Conservation (phyloP, 2,888 invertebrate species). For the Synanthedon tipuliformis region DNA sequence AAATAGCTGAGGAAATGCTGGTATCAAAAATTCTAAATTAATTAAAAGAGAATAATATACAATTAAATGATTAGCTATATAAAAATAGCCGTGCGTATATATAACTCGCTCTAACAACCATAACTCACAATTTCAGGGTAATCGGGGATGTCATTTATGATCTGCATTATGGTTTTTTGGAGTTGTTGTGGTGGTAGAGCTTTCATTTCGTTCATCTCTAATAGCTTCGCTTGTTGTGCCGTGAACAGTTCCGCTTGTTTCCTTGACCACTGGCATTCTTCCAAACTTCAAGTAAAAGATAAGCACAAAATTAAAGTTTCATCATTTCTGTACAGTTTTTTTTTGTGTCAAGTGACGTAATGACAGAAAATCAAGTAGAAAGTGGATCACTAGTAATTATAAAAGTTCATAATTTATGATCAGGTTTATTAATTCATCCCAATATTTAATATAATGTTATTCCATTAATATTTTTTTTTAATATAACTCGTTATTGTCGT, state of each 20-base stretch:
- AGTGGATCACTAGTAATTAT: too few species aligned
- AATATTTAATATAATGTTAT: too few species aligned
- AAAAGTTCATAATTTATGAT: too few species aligned
- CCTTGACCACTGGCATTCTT: slow-evolving; percentile 82
- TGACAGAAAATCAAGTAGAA: too few species aligned
- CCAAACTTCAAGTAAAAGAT: slow-evolving; percentile 36
- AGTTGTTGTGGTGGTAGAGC: slow-evolving; percentile 82
- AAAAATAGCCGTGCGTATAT: too few species aligned
- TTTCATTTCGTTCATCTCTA: slow-evolving; percentile 84
- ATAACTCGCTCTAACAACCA: not conserved
- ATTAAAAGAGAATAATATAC: not conserved
- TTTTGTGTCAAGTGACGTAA: too few species aligned
- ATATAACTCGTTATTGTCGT: too few species aligned
- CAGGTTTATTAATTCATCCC: too few species aligned
- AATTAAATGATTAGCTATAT: not conserved
- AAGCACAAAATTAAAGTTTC: too few species aligned
- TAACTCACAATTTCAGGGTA: slow-evolving; percentile 83
- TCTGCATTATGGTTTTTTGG: slow-evolving; percentile 78
- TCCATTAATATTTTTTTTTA: too few species aligned
- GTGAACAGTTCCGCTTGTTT: slow-evolving; percentile 91
- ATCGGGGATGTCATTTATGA: slow-evolving; percentile 81
- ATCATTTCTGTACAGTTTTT: too few species aligned
- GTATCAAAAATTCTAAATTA: slow-evolving; percentile 22
- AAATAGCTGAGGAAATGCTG: slow-evolving; percentile 92
- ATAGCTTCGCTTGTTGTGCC: slow-evolving; percentile 84